phyloP scores from a whole-genome alignment of 2,797 vertebrate genomes.

The Ficedula albicollis region DNA sequence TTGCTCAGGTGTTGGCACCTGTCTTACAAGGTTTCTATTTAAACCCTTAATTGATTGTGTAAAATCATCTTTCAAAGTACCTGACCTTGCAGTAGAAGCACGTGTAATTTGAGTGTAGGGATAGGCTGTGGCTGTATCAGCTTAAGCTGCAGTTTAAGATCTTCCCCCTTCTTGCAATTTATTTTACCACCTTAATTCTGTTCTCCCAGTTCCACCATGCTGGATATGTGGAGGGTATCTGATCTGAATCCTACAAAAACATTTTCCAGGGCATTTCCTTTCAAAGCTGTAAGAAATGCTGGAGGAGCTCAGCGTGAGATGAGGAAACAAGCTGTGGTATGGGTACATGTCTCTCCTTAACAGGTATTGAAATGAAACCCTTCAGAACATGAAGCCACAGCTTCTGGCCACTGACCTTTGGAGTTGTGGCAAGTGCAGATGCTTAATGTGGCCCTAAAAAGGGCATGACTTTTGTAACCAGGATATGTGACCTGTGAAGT shows the following conservation, averaged over 20 bases:
- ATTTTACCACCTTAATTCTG: background rate
- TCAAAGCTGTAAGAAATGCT: background rate
- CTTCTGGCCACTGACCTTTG: background rate
- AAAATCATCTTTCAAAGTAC: background rate
- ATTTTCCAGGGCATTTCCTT: background rate
- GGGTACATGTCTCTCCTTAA: background rate
- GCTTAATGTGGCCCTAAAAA: background rate
- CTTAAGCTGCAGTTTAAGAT: background rate
- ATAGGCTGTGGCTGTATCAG: background rate
- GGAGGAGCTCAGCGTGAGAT: background rate
- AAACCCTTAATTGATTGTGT: background rate
- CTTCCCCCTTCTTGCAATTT: background rate
- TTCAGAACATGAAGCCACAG: background rate
- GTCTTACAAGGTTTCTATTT: background rate
- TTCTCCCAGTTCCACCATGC: background rate
- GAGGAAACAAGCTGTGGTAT: background rate
- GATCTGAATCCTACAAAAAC: background rate
- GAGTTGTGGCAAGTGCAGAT: background rate
- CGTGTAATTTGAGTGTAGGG: accelerated
- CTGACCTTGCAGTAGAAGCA: background rate
- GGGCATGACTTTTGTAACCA: background rate
- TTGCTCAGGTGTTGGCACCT: background rate
- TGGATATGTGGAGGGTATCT: background rate
- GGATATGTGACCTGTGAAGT: background rate
- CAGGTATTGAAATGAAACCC: background rate